Conservation (phyloP, 2,888 invertebrate species). For the Gasteruption jaculator region DNA sequence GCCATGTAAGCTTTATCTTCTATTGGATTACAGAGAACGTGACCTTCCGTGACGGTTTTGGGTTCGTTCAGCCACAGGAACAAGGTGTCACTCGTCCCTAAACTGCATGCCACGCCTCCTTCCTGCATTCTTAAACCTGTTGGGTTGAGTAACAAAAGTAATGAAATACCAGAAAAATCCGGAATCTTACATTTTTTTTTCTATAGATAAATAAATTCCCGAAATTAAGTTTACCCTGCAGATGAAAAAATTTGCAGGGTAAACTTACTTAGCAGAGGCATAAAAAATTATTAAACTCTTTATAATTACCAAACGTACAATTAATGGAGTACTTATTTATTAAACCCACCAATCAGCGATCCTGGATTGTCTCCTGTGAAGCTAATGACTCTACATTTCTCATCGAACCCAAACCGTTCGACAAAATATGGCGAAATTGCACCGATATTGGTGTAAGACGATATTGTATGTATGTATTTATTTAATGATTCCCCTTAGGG, state of each 20-base stretch:
- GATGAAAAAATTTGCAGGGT: too few species aligned
- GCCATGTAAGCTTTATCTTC: conserved; percentile 78
- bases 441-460: conserved; percentile 69
- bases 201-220: too few species aligned
- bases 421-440: conserved; percentile 75
- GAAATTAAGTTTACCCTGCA: too few species aligned
- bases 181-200: too few species aligned
- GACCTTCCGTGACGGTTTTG: conserved; percentile 70
- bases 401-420: conserved; percentile 78
- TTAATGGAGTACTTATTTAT: too few species aligned
- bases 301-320: conserved; percentile 10
- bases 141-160: too few species aligned
- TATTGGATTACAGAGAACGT: conserved; percentile 84
- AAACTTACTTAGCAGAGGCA: too few species aligned
- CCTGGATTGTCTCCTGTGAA: conserved; percentile 97
- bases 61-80: conserved; percentile 73
- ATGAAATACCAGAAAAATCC: too few species aligned
- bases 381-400: conserved; percentile 75
- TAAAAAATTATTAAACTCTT: too few species aligned
- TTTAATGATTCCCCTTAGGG: too few species aligned
- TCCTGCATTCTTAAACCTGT: conserved; percentile 72
- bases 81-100: conserved; percentile 92
- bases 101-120: conserved; percentile 81
- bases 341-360: conserved; percentile 66
- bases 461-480: too few species aligned